Evolutionary conservation across 2,888 invertebrate species (phyloP).

Genomic region (Myathropa florea): DNA sequence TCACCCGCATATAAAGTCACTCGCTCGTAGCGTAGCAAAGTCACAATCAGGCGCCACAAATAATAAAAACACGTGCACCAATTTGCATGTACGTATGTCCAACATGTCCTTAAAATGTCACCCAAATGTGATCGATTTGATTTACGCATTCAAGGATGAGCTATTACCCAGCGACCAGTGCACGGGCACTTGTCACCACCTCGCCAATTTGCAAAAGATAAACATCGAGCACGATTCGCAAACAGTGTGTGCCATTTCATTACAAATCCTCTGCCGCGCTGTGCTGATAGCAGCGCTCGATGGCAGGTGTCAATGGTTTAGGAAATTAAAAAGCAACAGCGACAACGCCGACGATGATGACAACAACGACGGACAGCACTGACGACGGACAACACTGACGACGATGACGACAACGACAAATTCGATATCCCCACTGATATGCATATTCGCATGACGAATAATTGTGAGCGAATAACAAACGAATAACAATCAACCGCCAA

Average conservation of each 20-base stretch:
- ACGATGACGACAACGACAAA: background rate
- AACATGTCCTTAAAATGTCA: conserved; percentile 69
- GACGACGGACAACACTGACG: too few species aligned
- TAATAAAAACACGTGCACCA: conserved; percentile 44
- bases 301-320: conserved; percentile 67
- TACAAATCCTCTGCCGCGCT: conserved; percentile 13
- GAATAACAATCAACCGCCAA: conserved; percentile 54
- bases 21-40: background rate
- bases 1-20: conserved; percentile 2
- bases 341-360: background rate
- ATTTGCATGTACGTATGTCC: conserved; percentile 63
- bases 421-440: conserved; percentile 49
- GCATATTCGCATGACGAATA: conserved; percentile 66
- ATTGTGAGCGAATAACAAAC: conserved; percentile 48
- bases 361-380: background rate
- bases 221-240: conserved; percentile 50
- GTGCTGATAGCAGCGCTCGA: background rate
- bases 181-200: conserved; percentile 25
- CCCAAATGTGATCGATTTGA: conserved; percentile 65
- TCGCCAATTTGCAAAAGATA: conserved; percentile 56
- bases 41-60: conserved; percentile 48
- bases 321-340: conserved; percentile 43
- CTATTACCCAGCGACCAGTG: conserved; percentile 23
- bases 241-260: conserved; percentile 11
- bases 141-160: conserved; percentile 68